A percentile compares a stretch with the other conserved stretches of the same genome.
Evolutionary conservation across 1,140 invertebrate genomes (phyloP).

Genomic region (Drosophila tropicalis): DNA sequence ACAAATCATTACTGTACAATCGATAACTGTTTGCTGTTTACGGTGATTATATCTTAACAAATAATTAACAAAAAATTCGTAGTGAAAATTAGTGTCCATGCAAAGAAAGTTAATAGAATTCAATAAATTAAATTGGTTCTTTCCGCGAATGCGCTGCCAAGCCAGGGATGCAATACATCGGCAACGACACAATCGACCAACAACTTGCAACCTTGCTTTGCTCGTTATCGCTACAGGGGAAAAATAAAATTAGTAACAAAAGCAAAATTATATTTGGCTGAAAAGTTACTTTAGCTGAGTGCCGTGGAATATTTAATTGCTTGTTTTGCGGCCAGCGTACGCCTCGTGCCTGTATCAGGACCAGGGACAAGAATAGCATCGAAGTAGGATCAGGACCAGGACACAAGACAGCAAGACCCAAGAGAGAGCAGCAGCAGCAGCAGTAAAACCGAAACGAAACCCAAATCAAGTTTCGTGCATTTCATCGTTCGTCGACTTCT

Average conservation of each 20-base stretch:
- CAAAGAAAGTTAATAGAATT: not conserved
- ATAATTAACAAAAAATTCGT: slow-evolving; percentile 9
- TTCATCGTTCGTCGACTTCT: slow-evolving; percentile 60
- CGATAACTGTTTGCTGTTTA: slow-evolving; percentile 3
- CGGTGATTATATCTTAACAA: slow-evolving; percentile 1
- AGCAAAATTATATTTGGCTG: slow-evolving; percentile 55
- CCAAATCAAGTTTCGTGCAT: slow-evolving; percentile 41
- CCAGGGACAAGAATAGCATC: slow-evolving; percentile 23
- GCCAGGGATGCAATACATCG: slow-evolving; percentile 43
- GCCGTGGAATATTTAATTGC: slow-evolving; percentile 33
- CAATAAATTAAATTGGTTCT: slow-evolving; percentile 4
- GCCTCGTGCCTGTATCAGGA: slow-evolving; percentile 35
- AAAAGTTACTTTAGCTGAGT: slow-evolving; percentile 45
- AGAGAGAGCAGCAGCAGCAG: slow-evolving; percentile 9
- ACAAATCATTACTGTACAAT: not conserved
- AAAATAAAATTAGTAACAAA: slow-evolving; percentile 63
- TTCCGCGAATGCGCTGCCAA: not conserved
- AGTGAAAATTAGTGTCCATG: slow-evolving; percentile 5
- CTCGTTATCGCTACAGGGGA: slow-evolving; percentile 48
- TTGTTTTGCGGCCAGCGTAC: slow-evolving; percentile 34
- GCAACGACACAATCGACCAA: slow-evolving; percentile 18
- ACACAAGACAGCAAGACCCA: slow-evolving; percentile 28
- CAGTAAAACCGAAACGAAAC: slow-evolving; percentile 21
- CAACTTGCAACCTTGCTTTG: slow-evolving; percentile 41
- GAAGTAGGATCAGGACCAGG: slow-evolving; percentile 34